Base-by-base conservation (phyloP, 2,797 vertebrate genomes). In the Eulemur coronatus region DNA sequence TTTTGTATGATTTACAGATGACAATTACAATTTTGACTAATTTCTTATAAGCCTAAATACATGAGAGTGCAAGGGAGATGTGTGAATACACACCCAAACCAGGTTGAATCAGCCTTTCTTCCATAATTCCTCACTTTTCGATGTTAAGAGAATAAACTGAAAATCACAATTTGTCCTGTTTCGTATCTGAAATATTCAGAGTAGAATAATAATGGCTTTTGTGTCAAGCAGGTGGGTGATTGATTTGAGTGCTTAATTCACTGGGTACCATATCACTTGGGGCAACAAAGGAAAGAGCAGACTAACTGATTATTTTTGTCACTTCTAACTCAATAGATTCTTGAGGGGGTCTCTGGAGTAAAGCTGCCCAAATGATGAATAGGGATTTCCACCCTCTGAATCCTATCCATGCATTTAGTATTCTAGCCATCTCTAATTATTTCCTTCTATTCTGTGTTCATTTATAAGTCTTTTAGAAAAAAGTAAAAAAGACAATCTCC, bases 181-280 rank as follows among this genome's bases (percentile, higher is more conserved):
- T 95, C 48, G 35, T 35, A 38, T 48, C 14, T 69, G 26, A 93
- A 92, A 92, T 72, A 65, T 84, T 88, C 55, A 75, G 61, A 63
- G 33, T 48, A 76, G 26, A 94, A 38, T 87, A 81, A 76, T 26
- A 84, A 57, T 75, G 30, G 2, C 35, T 89, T 48, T 59, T 93
- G 14, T 52, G 41, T 94, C 35, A 89, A 46, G 73, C 48, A 82
- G 69, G 46, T 93, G 94, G 88, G 76, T 98, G 79, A 97, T 91
- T 95, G 61, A 78, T 97, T 97, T 85, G 63, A 15, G 38, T 96
- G 63, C 76, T 97, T 95, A 97, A 80, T 92, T 96, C 72, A 93
- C 86, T 94, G 76, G 20, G 14, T 92, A 28, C 35, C 73, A 1
- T 76, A 75, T 92, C 65, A 91, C 38, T 90, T 96, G 75, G 78